Evolutionary conservation across 2,888 invertebrate genomes (phyloP), one percentile per base, ranked within the genome.

Genomic region (Lasius platythorax): DNA sequence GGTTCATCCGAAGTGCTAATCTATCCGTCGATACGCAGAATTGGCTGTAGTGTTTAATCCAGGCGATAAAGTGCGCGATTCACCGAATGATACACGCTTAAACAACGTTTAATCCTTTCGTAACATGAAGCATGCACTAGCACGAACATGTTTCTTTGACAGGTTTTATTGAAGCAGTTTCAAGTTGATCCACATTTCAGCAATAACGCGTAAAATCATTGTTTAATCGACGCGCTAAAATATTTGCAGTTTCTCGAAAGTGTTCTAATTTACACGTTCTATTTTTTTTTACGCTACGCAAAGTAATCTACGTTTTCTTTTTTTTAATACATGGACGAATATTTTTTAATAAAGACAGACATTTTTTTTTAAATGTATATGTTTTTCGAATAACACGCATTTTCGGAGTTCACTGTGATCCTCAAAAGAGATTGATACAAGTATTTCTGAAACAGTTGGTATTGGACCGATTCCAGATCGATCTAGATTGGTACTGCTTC

Each of bases 401-500:
- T 53, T 30, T 33, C 50, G 11, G 30, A 30, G 30, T 70, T 30
- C 53, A 43, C 43, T 18, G 9, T 2, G 33, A 50, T 70, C 4
- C n/a, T 70, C 70, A 37, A 56, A 37, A 23, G 3, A 33, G 12
- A n/a, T 6, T 12, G 53, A 53, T 37, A 11, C 8, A 23, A 28
- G 6, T 4, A 67, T 28, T 23, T 30, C 9, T n/a, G 33, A 53
- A 33, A 70, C 4, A 8, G 3, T 12, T 53, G n/a, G 50, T n/a
- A 9, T 53, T 53, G 70, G 46, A 70, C n/a, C 70, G 43, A 33
- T 61, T 79, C 61, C 79, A 79, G 79, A 23, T 46, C 61, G 33
- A 2, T 68, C 4, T 11, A 28, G 64, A 75, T 64, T 18, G n/a
- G 61, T 61, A 9, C 28, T 12, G 43, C 8, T 28, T 5, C 28